phyloP scores from a whole-genome alignment of 2,888 invertebrate species.

The Acholoe squamosa region DNA sequence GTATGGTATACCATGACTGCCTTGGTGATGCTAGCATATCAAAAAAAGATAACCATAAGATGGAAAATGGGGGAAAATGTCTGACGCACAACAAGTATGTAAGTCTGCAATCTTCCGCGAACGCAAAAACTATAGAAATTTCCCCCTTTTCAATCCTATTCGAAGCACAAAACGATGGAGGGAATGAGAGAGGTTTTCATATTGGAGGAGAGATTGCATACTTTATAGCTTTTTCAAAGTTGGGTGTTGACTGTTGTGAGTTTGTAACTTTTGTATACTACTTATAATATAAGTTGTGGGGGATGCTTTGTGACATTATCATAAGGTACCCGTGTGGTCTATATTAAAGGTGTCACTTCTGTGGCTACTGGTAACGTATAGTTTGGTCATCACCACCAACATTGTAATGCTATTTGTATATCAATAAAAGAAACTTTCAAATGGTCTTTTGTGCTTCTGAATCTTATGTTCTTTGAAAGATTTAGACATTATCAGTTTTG shows the following conservation, averaged over 20 bases:
- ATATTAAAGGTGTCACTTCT: not conserved
- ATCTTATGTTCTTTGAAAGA: no score
- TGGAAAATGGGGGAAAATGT: not conserved
- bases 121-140: slow-evolving; percentile 24
- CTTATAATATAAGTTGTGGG: not conserved
- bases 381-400: not conserved
- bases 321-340: not conserved
- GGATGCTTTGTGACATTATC: not conserved
- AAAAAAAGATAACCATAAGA: not conserved
- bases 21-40: slow-evolving; percentile 51
- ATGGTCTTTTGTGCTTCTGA: slow-evolving; percentile 2
- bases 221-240: slow-evolving; percentile 34
- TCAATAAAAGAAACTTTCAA: not conserved
- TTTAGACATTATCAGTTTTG: no score
- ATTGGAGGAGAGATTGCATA: not conserved
- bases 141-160: slow-evolving; percentile 28
- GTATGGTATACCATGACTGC: slow-evolving; percentile 38
- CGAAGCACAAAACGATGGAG: slow-evolving; percentile 7
- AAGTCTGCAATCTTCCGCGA: slow-evolving; percentile 40
- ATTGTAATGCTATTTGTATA: slow-evolving; percentile 13
- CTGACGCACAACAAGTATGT: slow-evolving; percentile 48
- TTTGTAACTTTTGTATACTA: slow-evolving; percentile 26
- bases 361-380: not conserved
- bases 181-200: not conserved
- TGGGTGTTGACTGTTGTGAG: not conserved